These are phyloP conservation scores for Stictonetta naevosa DNA, from an alignment of 2,113 vertebrate species.

Conservation along the genomic window DNA sequence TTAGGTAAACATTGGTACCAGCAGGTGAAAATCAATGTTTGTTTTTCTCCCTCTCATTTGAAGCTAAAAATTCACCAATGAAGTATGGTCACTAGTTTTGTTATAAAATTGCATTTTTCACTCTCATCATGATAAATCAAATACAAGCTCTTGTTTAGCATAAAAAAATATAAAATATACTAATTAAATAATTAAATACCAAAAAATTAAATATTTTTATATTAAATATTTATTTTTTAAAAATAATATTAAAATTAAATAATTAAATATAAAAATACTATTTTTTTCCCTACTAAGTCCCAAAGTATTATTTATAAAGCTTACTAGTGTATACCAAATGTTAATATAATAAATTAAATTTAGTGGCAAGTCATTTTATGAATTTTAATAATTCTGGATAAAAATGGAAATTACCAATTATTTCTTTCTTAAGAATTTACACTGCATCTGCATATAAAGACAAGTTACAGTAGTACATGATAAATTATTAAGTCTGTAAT, in stretches of 20 bases:
- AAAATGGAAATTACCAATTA: neutral
- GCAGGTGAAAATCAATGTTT: neutral
- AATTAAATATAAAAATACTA: no score
- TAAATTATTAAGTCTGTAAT: neutral
- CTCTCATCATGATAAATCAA: neutral
- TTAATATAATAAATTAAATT: constrained; percentile 1
- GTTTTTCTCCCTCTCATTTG: neutral
- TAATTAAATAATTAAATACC: no score
- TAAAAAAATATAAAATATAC: neutral
- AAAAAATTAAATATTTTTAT: no score
- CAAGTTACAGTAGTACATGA: neutral
- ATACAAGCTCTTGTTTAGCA: neutral
- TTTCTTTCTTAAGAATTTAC: neutral
- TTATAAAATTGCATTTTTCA: neutral
- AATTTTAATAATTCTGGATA: constrained; percentile 1
- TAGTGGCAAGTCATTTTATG: neutral
- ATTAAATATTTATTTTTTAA: no score
- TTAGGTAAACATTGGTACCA: neutral
- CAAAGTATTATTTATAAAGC: constrained; percentile 1
- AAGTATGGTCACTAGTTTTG: neutral
- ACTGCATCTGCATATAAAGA: neutral
- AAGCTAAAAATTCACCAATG: neutral
- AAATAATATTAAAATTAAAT: no score
- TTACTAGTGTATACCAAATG: neutral
- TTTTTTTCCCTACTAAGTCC: neutral